Conservation (phyloP, 2,797 vertebrate species). For the Phataginus tetradactyla region DNA sequence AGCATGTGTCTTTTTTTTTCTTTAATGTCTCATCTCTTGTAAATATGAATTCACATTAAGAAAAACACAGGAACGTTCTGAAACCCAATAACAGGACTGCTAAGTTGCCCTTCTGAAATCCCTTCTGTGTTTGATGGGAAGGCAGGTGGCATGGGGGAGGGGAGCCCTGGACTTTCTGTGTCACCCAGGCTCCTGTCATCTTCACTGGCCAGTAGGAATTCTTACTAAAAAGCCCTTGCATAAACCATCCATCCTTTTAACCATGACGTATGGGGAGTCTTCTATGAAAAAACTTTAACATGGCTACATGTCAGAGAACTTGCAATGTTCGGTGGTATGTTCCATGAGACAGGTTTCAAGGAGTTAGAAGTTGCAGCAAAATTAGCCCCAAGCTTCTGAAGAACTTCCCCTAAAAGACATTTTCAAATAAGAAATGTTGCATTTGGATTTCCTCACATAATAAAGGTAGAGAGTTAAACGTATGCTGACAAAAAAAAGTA, state of each 20-base stretch:
- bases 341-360: conserved; percentile 49
- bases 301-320: neutral
- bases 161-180: too few relatives aligned
- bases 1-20: neutral
- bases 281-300: neutral
- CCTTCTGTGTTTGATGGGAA: neutral
- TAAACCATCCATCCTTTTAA: neutral
- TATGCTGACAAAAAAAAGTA: neutral
- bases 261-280: neutral
- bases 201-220: neutral
- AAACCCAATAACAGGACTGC: neutral
- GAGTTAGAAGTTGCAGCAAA: conserved; percentile 7
- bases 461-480: conserved; percentile 71
- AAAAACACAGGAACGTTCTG: neutral
- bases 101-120: neutral
- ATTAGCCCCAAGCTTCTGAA: conserved; percentile 44
- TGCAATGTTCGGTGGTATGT: conserved; percentile 10
- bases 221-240: neutral
- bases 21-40: neutral
- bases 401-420: conserved; percentile 22
- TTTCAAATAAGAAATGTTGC: conserved; percentile 22
- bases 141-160: neutral
- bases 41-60: neutral
- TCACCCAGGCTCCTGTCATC: fast-evolving
- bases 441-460: conserved; percentile 57